A percentile compares a stretch with the other conserved stretches of the same genome.
Evolutionary conservation across 1,140 invertebrate genomes (phyloP).

Genomic region (Notospermus geniculatus): DNA sequence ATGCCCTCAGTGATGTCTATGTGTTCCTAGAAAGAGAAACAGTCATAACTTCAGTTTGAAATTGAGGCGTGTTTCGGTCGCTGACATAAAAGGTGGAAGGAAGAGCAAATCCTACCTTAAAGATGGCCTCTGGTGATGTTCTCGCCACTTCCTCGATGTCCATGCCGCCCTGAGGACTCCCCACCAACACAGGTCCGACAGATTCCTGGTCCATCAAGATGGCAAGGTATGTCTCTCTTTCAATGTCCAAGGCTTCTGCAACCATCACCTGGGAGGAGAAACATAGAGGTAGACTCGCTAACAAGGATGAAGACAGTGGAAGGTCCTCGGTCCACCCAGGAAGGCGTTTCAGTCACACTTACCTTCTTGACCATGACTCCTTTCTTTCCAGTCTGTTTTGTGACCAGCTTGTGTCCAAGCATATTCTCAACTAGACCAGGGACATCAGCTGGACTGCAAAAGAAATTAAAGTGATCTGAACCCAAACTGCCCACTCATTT

Average conservation of each 20-base stretch:
- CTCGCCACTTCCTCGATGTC: constrained; percentile 98
- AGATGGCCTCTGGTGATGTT: constrained; percentile 87
- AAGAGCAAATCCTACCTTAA: constrained; percentile 75
- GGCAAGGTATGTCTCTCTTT: constrained; percentile 93
- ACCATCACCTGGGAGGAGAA: too few species aligned
- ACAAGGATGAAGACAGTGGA: too few species aligned
- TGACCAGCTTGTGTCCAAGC: constrained; percentile 89
- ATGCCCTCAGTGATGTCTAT: constrained; percentile 83
- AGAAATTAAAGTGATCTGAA: constrained; percentile 17
- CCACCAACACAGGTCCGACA: constrained; percentile 49
- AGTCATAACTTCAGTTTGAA: background rate
- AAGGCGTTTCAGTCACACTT: too few species aligned
- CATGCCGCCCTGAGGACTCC: constrained; percentile 59
- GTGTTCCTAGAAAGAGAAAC: constrained; percentile 58
- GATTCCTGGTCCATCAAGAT: constrained; percentile 87
- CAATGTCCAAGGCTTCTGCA: constrained; percentile 95
- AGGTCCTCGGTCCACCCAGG: too few species aligned
- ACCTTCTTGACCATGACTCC: constrained; percentile 89
- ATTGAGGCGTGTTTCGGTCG: too few species aligned
- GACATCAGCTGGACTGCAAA: constrained; percentile 56
- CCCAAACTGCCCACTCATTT: too few species aligned
- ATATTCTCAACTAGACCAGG: constrained; percentile 76
- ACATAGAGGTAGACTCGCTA: too few species aligned
- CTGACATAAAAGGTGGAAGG: too few species aligned
- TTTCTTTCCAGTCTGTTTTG: constrained; percentile 93